These are phyloP conservation scores for Mormyrops boulengeri DNA, from an alignment of 2,797 vertebrate genomes.

Conservation along the genomic window DNA sequence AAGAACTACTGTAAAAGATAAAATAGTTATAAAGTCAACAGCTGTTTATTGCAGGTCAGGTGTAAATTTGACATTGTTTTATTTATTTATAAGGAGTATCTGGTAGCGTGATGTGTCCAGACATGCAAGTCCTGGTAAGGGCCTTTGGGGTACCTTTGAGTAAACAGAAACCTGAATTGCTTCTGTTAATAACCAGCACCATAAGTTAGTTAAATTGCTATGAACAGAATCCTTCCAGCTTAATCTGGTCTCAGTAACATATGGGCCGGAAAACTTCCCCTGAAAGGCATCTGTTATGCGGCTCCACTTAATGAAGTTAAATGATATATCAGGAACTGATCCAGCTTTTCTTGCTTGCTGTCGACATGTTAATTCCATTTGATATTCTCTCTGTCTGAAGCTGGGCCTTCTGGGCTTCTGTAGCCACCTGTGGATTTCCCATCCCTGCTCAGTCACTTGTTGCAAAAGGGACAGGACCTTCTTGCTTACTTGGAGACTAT, in stretches of 20 bases:
- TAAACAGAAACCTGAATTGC: background rate
- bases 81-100: background rate
- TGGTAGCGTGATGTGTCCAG: background rate
- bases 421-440: background rate
- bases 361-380: background rate
- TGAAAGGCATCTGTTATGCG: background rate
- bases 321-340: slow-evolving; percentile 1
- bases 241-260: background rate
- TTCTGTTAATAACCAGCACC: background rate
- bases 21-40: background rate
- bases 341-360: background rate
- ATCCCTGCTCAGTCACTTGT: background rate
- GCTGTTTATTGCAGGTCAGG: background rate
- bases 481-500: background rate
- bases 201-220: background rate
- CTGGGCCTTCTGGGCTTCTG: background rate
- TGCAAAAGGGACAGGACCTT: background rate
- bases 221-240: background rate
- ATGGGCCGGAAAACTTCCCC: background rate
- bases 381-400: background rate
- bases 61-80: background rate
- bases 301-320: background rate
- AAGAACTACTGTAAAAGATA: background rate
- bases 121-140: background rate
- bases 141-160: background rate